phyloP scores from a whole-genome alignment of 2,113 vertebrate genomes.

The Hippopotamus amphibius region DNA sequence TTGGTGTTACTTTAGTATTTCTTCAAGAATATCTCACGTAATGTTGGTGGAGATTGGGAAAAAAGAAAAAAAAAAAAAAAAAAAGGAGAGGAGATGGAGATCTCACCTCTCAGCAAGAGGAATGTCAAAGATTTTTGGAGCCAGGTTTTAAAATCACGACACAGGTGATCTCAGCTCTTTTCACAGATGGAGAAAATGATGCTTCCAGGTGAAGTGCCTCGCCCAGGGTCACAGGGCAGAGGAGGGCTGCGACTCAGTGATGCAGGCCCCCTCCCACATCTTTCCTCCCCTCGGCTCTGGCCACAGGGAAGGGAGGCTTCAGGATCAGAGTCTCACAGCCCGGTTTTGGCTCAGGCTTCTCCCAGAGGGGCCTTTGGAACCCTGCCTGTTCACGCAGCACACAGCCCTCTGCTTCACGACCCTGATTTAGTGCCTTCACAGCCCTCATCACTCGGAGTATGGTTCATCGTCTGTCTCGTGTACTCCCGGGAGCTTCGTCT shows the following conservation, averaged over 20 bases:
- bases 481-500: too few species aligned
- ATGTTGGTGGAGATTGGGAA: background rate
- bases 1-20: background rate
- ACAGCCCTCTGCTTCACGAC: too few species aligned
- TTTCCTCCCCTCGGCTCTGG: background rate
- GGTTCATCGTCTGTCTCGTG: accelerated
- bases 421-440: background rate
- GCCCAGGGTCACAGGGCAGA: background rate
- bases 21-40: background rate
- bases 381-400: accelerated
- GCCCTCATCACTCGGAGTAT: background rate
- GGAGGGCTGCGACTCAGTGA: too few species aligned
- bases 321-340: background rate
- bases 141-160: background rate
- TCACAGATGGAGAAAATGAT: background rate
- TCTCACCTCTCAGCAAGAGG: background rate
- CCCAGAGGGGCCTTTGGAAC: background rate
- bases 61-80: too few species aligned
- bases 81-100: background rate
- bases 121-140: too few species aligned
- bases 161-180: background rate
- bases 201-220: background rate
- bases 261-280: background rate
- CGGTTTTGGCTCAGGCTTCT: background rate
- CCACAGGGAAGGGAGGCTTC: background rate